Conservation (phyloP, 1,140 invertebrate species). For the Drosophila takahashii region DNA sequence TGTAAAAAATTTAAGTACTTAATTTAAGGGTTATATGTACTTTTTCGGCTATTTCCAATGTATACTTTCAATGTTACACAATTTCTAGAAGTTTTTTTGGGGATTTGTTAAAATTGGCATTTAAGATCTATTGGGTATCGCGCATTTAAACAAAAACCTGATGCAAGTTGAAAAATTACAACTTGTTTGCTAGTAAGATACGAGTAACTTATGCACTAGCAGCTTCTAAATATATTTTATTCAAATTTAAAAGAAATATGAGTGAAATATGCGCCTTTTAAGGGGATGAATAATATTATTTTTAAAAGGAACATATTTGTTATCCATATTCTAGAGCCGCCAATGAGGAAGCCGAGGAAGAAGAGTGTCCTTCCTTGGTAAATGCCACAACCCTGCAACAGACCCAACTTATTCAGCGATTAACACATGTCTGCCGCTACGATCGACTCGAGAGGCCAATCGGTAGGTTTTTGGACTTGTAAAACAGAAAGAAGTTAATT, state of each 20-base stretch:
- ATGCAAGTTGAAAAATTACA: not conserved
- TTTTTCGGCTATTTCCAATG: not conserved
- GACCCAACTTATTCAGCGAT: slow-evolving; percentile 71
- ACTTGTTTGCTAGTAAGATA: no score
- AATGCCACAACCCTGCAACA: slow-evolving; percentile 69
- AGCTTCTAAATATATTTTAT: no score
- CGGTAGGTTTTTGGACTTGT: slow-evolving; percentile 19
- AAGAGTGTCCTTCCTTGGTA: slow-evolving; percentile 66
- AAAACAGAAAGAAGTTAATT: not conserved
- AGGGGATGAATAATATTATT: not conserved
- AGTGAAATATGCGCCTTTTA: not conserved
- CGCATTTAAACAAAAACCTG: not conserved
- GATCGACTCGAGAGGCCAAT: slow-evolving; percentile 77
- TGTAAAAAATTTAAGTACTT: not conserved
- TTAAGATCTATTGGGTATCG: not conserved
- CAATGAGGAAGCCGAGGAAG: slow-evolving; percentile 47
- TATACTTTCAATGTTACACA: not conserved
- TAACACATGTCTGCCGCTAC: slow-evolving; percentile 81
- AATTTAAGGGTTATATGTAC: not conserved
- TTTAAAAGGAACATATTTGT: slow-evolving; percentile 9
- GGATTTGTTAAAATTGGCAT: not conserved
- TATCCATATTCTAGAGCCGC: slow-evolving; percentile 28
- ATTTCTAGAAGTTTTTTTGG: not conserved
- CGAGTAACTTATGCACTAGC: no score
- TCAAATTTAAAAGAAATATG: not conserved